A percentile compares a stretch with the other conserved stretches of the same genome.
These are phyloP conservation scores for Abramis brama DNA, from an alignment of 2,113 vertebrate genomes.

Conservation along the genomic window DNA sequence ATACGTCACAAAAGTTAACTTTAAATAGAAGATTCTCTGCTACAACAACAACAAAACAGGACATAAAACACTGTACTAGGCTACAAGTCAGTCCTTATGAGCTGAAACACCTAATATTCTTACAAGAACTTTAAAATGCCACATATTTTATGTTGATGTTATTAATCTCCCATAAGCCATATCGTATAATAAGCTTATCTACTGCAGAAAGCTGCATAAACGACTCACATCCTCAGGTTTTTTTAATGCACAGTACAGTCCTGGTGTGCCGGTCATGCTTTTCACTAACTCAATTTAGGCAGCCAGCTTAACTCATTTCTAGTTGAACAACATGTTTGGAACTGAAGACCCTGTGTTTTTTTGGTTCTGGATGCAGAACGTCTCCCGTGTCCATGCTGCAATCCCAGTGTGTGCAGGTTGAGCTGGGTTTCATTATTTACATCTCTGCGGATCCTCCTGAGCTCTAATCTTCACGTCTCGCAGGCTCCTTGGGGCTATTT, in stretches of 20 bases:
- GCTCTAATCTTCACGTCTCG: slow-evolving; percentile 76
- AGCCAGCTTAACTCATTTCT: background rate
- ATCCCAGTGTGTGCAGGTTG: slow-evolving; percentile 49
- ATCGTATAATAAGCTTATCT: slow-evolving; percentile 23
- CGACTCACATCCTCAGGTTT: background rate
- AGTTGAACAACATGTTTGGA: background rate
- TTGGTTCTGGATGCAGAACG: slow-evolving; percentile 1
- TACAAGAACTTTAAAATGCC: slow-evolving; percentile 23
- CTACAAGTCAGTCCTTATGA: background rate
- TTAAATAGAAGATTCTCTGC: background rate
- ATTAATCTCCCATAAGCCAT: slow-evolving; percentile 27
- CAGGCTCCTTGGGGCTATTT: slow-evolving; percentile 75
- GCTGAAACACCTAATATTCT: slow-evolving; percentile 11
- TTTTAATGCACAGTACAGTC: background rate
- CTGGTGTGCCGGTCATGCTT: slow-evolving; percentile 15
- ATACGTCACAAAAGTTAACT: background rate
- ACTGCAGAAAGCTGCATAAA: slow-evolving; percentile 14
- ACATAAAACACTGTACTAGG: background rate
- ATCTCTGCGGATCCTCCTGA: slow-evolving; percentile 72
- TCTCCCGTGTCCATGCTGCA: slow-evolving; percentile 23
- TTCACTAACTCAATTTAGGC: slow-evolving; percentile 13
- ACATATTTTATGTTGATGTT: slow-evolving; percentile 13
- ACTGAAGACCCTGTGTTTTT: background rate
- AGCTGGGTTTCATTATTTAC: slow-evolving; percentile 69
- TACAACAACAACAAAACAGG: background rate